Base-by-base conservation (phyloP, 2,888 invertebrate species). In the Altica lythri region DNA sequence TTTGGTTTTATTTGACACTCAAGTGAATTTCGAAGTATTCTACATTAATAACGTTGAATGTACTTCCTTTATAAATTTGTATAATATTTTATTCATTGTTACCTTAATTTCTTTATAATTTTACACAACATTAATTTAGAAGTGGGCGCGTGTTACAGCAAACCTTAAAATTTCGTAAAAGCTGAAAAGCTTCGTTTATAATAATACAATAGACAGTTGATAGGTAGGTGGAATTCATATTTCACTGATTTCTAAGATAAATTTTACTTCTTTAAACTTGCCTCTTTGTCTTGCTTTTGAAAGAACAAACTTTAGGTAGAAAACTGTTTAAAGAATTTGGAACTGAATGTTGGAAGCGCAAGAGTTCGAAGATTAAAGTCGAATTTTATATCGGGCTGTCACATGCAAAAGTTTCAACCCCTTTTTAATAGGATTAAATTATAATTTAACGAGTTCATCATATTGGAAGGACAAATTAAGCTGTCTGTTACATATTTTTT, bases 301-400 rank as follows among this genome's bases (percentile, higher is more conserved):
- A 35, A 46, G 46, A 53, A 37, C 19, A 32, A 49, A 49, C 40
- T 49, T 49, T 49, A 19, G 9, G 18, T 40, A 22, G 40, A 47
- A 53, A 55, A 55, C 42, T 38, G 43, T 29, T 55, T 51, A 54
- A 55, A 51, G 51, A 55, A 55, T 37, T 19, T 13, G 47, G 44
- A 53, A 53, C 47, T 42, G 53, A 34, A 29, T 53, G 34, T 25
- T 29, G 48, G 50, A 43, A 55, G 51, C 43, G 51, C 34, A 30
- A 47, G 55, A 53, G 37, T 58, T 53, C 19, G 46, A 49, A 46
- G 56, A 58, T 60, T 60, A 56, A 60, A 57, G 58, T 60, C 48
- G 56, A 55, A 50, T 48, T 58, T 60, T 60, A 58, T 60, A 53
- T 40, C 42, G 40, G 46, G 53, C 57, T 59, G 61, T 61, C 61